Evolutionary conservation across 2,797 vertebrate genomes (phyloP), one percentile per base, ranked within the genome.

Genomic region (Pseudomugil gertrudae): DNA sequence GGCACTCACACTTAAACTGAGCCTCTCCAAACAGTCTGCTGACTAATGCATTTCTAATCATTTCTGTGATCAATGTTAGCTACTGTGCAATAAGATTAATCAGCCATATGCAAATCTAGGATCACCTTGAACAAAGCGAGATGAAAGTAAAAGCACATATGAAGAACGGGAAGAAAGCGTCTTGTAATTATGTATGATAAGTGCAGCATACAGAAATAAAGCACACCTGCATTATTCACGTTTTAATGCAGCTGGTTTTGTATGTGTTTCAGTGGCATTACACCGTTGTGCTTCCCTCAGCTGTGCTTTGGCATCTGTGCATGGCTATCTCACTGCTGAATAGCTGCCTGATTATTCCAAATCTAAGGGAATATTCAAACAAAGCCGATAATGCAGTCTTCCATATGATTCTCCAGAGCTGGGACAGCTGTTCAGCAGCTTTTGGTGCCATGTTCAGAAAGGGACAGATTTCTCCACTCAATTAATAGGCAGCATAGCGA

Each of bases 41-140:
- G 90, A 93, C 92, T 91, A 91, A 93, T 93, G 90, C 89, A 90
- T 93, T 91, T 91, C 87, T 91, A 92, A 93, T 91, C 88, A 91
- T 91, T 91, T 89, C 88, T 92, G 87, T 93, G 91, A 92, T 93
- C 92, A 93, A 92, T 93, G 90, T 89, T 91, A 87, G 87, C 89
- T 72, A 77, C 88, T 79, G 89, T 85, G 86, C 90, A 91, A 91
- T 91, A 87, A 87, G 90, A 92, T 91, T 92, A 92, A 92, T 92
- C 89, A 90, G 87, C 87, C 86, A 78, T 89, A 92, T 92, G 90
- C 90, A 92, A 90, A 91, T 82, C 83, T 66, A 51, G 76, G 89
- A 91, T 90, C 89, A 90, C 90, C 89, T 90, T 91, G 89, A 90
- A 90, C 83, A 74, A 71, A 80, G 62, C 66, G 57, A 72, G 74